Base-by-base conservation (phyloP, 2,113 vertebrate species). In the Tetrax tetrax region DNA sequence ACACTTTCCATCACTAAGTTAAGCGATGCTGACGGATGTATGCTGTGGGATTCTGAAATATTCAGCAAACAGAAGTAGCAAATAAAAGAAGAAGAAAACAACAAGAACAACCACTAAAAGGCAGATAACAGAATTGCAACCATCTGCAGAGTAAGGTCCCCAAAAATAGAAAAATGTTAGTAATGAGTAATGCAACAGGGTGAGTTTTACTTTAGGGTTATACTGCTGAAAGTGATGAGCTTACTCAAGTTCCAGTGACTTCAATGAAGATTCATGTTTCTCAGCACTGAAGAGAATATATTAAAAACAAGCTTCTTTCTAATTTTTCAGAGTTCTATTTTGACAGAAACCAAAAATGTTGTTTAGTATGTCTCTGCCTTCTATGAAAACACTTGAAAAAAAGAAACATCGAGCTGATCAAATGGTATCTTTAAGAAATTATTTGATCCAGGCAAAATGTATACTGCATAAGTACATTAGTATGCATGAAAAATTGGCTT, bases 31-130 rank as follows among this genome's bases (percentile, higher is more conserved):
- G n/a, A 68, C 45, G 15, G 25, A 54, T 38, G 13, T 22, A 35
- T 0, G 0, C 24, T 38, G 15, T 0, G 0, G 23, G 15, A 66
- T 53, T 71, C 29, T 45, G 37, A 83, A 68, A 64, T 51, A 70
- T 33, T 80, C 25, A 51, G 15, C 6, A 76, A 87, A 85, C 0
- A 6, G 8, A 63, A 7, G 10, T 19, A 75, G 12, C 4, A 74
- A 68, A 69, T 79, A 20, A 8, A 41, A 38, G 4, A 35, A 50
- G 6, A 66, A 59, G 14, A 77, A 50, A 27, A 17, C 9, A 45
- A 24, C 2, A 41, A 5, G 14, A 41, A 21, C 4, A 66, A 87
- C 41, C 41, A 43, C 41, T 15, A 43, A 37, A 78, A 76, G 9
- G 3, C 13, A 60, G 14, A 16, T 31, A 80, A 66, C 4, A 79